phyloP scores from a whole-genome alignment of 1,140 invertebrate genomes.

The Drosophila guanche region DNA sequence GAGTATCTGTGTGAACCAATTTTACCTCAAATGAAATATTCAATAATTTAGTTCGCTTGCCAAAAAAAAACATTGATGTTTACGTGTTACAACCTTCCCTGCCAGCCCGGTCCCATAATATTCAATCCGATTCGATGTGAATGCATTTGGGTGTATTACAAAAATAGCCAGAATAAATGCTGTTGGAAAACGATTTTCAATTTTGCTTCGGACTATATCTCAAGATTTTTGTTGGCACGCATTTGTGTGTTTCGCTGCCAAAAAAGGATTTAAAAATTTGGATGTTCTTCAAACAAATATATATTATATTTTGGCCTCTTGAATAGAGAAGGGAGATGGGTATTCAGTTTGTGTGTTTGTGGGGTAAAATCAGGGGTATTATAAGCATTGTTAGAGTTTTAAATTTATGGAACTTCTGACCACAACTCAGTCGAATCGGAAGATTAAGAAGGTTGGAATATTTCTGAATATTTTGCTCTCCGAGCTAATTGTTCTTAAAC shows the following conservation, averaged over 20 bases:
- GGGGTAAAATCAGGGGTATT: conserved; percentile 4
- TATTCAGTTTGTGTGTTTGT: conserved; percentile 8
- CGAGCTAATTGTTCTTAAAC: too few species aligned
- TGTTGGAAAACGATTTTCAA: conserved; percentile 6
- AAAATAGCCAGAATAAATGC: conserved; percentile 30
- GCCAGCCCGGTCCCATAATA: not conserved
- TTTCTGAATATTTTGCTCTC: too few species aligned
- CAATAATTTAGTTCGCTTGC: conserved; percentile 47
- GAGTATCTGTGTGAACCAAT: conserved; percentile 28
- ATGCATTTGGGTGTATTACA: conserved; percentile 34
- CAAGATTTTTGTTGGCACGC: conserved; percentile 21
- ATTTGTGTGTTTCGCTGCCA: conserved; percentile 24
- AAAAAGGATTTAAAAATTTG: conserved; percentile 26
- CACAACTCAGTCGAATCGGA: too few species aligned
- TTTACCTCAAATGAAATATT: conserved; percentile 59
- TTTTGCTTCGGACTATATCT: conserved; percentile 16
- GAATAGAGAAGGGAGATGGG: not conserved
- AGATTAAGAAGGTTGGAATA: too few species aligned
- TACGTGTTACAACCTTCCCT: conserved; percentile 1
- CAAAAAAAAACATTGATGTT: conserved; percentile 2
- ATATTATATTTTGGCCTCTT: not conserved
- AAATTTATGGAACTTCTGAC: too few species aligned
- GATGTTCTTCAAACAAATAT: not conserved
- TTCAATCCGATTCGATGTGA: not conserved
- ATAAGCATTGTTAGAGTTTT: not conserved